Percentiles rank a stretch among this genome's conserved stretches.
These are phyloP conservation scores for Andrena camellia DNA, from an alignment of 2,888 invertebrate genomes.

Conservation along the genomic window DNA sequence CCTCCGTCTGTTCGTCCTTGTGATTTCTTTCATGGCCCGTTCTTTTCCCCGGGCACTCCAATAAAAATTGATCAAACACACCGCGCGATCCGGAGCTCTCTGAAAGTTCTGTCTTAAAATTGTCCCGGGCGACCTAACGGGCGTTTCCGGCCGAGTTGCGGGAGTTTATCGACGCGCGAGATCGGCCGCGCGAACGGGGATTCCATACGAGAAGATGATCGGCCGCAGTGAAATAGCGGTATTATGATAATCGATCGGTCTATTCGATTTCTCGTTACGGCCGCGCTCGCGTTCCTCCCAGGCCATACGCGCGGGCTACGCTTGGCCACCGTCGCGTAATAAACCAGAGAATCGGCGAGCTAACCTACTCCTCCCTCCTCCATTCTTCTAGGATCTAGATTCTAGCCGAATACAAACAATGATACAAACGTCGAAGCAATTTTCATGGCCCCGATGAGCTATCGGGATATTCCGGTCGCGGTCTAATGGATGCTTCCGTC, in stretches of 20 bases:
- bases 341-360: constrained; percentile 21
- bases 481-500: constrained; percentile 7
- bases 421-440: constrained; percentile 7
- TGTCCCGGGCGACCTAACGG: constrained; percentile 27
- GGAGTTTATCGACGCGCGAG: constrained; percentile 36
- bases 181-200: neutral
- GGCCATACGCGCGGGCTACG: neutral
- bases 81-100: constrained; percentile 7
- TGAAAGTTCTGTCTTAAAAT: constrained; percentile 49
- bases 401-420: neutral
- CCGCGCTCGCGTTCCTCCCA: constrained; percentile 36
- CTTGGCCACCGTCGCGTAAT: constrained; percentile 27
- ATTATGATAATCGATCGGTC: constrained; percentile 77
- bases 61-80: constrained; percentile 56
- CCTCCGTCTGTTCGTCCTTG: neutral
- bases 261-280: constrained; percentile 61
- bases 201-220: constrained; percentile 21
- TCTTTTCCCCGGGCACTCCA: constrained; percentile 19
- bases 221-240: constrained; percentile 72
- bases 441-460: constrained; percentile 1
- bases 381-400: neutral
- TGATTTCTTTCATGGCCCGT: constrained; percentile 15
- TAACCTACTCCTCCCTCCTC: neutral
- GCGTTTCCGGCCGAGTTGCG: constrained; percentile 23
- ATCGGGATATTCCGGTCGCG: neutral